Evolutionary conservation across 2,888 invertebrate genomes (phyloP).

Genomic region (Gerris lacustris): DNA sequence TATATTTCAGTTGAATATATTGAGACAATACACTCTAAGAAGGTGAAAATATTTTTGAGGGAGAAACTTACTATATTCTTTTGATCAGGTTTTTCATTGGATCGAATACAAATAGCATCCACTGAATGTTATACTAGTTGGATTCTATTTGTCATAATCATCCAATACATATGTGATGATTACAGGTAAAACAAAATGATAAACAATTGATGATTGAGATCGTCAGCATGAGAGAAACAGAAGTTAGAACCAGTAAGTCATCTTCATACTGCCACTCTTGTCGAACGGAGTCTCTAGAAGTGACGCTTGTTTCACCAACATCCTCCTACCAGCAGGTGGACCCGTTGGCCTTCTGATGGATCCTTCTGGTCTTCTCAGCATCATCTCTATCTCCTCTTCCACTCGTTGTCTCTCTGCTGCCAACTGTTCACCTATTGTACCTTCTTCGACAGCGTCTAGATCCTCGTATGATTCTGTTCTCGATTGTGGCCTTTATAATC

Average conservation of each 20-base stretch:
- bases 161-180: no score
- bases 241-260: conserved; percentile 75
- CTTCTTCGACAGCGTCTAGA: conserved; percentile 44
- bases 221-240: no score
- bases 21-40: no score
- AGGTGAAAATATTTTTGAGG: no score
- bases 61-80: no score
- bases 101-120: no score
- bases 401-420: conserved; percentile 29
- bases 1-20: no score
- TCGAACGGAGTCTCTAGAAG: conserved; percentile 70
- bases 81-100: no score
- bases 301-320: conserved; percentile 64
- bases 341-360: conserved; percentile 1
- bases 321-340: conserved; percentile 34
- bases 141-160: no score
- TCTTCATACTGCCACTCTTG: conserved; percentile 64
- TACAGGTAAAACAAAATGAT: no score
- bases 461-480: conserved; percentile 58
- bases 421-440: conserved; percentile 35
- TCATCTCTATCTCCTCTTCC: conserved; percentile 15
- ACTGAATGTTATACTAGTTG: no score
- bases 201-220: no score
- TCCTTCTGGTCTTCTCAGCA: conserved; percentile 23
- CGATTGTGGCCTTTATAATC: conserved; percentile 36